Conservation (phyloP, 2,797 vertebrate genomes). For the Chelon labrosus region DNA sequence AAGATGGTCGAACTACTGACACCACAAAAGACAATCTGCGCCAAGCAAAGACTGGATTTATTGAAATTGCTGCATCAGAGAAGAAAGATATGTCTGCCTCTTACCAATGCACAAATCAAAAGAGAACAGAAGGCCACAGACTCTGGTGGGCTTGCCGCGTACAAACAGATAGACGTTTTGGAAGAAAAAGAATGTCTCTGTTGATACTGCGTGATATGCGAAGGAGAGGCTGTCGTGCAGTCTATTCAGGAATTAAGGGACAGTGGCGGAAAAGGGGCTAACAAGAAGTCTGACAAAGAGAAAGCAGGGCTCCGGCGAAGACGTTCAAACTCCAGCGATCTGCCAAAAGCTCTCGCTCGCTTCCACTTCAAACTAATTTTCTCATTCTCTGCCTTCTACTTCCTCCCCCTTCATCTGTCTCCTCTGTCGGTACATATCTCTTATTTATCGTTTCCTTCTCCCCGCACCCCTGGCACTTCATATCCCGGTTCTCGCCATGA, state of each 20-base stretch:
- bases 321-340: slow-evolving; percentile 52
- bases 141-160: slow-evolving; percentile 4
- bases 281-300: slow-evolving; percentile 29
- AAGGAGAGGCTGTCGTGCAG: slow-evolving; percentile 32
- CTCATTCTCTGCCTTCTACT: slow-evolving; percentile 40
- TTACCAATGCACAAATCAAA: slow-evolving; percentile 1
- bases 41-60: too few species aligned
- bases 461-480: slow-evolving; percentile 55
- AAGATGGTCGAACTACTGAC: background rate
- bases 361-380: slow-evolving; percentile 62
- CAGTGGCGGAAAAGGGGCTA: slow-evolving; percentile 27
- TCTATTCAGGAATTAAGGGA: slow-evolving; percentile 42
- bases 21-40: background rate
- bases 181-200: slow-evolving; percentile 17
- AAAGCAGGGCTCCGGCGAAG: slow-evolving; percentile 29
- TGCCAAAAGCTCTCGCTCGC: slow-evolving; percentile 47
- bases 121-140: slow-evolving; percentile 11
- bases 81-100: background rate
- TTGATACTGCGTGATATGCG: slow-evolving; percentile 43
- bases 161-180: slow-evolving; percentile 19
- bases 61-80: background rate
- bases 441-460: slow-evolving; percentile 53
- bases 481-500: slow-evolving; percentile 45
- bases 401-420: slow-evolving; percentile 34
- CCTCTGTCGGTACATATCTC: slow-evolving; percentile 42